Evolutionary conservation across 2,888 invertebrate species (phyloP), one percentile per base, ranked within the genome.

Genomic region (Unio pictorum): DNA sequence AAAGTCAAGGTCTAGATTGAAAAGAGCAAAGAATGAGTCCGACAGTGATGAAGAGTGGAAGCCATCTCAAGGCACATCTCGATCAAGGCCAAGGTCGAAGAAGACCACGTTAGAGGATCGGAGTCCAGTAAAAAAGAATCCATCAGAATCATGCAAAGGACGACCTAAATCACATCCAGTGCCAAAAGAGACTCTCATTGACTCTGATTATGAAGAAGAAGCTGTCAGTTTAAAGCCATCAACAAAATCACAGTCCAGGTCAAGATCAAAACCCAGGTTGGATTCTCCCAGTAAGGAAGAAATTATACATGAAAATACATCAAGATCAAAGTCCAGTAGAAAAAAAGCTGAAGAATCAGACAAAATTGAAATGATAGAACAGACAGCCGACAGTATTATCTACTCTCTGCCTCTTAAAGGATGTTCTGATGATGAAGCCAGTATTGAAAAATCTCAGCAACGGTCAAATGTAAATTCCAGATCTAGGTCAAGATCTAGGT

Each of bases 1-100:
- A 57, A 65, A 63, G 34, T 72, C 71, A 60, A 72, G 72, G 65
- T 68, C 68, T 55, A 61, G 59, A 55, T 68, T 68, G 20, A 60
- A 59, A 57, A 56, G 66, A 59, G 23, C 55, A 18, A 66, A 67
- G n/a, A 45, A 58, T n/a, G 66, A 66, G n/a, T 55, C 60, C 11
- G 67, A 68, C 34, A 55, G 61, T 45, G 61, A 68, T 55, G 60
- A 59, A n/a, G 34, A 60, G 26, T 26, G 54, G 18, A 61, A 61
- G 15, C 4, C 28, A n/a, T 55, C n/a, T 26, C 62, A n/a, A 45
- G 45, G 11, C 61, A 62, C 54, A 30, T 58, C 62, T 58, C 57
- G 54, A 55, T 63, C 66, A 45, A 61, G 62, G 61, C 28, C 34
- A 57, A 57, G 55, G 45, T n/a, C 45, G 3, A 45, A 11, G 11